Evolutionary conservation across 2,797 vertebrate genomes (phyloP).

Genomic region (Takifugu rubripes): DNA sequence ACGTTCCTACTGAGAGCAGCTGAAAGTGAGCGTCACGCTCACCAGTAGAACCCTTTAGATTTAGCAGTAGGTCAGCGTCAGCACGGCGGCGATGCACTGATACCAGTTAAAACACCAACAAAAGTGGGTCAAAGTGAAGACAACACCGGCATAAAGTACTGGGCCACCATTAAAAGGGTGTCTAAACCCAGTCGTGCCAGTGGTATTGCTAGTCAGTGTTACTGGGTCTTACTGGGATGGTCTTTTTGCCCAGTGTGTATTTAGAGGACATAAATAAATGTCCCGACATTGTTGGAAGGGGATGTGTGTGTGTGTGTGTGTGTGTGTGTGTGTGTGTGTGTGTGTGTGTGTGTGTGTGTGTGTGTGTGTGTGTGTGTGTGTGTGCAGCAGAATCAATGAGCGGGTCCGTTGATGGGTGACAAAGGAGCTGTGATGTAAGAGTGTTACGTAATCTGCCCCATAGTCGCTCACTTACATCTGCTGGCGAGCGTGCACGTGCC

Average conservation of each 20-base stretch:
- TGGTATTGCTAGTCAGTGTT: background rate
- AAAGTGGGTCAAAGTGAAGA: too few species aligned
- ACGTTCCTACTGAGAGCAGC: too few species aligned
- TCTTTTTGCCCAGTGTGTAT: background rate
- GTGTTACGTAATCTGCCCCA: conserved; percentile 55
- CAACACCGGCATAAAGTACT: too few species aligned
- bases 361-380: conserved; percentile 1
- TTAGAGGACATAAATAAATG: background rate
- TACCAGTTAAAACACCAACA: too few species aligned
- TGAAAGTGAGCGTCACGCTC: too few species aligned
- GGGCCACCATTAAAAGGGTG: too few species aligned
- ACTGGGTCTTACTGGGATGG: background rate
- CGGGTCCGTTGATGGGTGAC: conserved; percentile 40
- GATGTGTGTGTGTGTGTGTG: background rate
- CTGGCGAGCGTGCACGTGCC: background rate
- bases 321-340: background rate
- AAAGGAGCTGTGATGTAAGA: conserved; percentile 62
- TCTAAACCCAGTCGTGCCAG: background rate
- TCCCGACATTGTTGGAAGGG: background rate
- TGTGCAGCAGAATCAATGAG: conserved; percentile 29
- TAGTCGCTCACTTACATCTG: conserved; percentile 41
- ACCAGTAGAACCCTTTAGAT: too few species aligned
- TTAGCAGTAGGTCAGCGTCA: too few species aligned
- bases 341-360: conserved; percentile 1
- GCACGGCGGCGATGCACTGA: too few species aligned